phyloP scores from a whole-genome alignment of 2,113 vertebrate genomes.

The Gambusia holbrooki region DNA sequence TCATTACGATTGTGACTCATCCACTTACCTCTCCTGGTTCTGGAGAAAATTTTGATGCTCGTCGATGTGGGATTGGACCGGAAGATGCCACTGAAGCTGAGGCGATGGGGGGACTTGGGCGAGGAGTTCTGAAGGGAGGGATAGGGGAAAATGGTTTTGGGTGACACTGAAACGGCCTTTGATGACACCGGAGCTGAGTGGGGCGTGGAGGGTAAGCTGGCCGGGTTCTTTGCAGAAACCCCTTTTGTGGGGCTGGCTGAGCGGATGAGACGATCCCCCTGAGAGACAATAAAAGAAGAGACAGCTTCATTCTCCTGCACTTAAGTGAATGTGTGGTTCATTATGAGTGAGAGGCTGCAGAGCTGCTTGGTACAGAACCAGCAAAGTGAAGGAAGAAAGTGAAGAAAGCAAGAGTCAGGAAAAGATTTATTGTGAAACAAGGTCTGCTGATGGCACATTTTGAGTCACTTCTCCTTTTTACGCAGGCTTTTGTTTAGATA shows the following conservation, averaged over 20 bases:
- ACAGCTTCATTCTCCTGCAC: conserved; percentile 3
- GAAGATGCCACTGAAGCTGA: conserved; percentile 97
- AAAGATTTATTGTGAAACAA: conserved; percentile 41
- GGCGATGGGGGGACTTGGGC: conserved; percentile 92
- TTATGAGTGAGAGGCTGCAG: conserved; percentile 3
- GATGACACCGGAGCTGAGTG: conserved; percentile 85
- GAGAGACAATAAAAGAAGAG: conserved; percentile 35
- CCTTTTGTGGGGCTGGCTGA: conserved; percentile 85
- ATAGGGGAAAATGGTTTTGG: conserved; percentile 91
- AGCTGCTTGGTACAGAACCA: background rate
- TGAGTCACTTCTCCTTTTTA: conserved; percentile 52
- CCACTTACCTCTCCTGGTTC: conserved; percentile 92
- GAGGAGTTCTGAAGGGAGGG: conserved; percentile 86
- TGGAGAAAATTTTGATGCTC: conserved; percentile 94
- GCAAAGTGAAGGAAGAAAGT: background rate
- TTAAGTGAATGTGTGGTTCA: background rate
- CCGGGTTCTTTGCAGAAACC: conserved; percentile 79
- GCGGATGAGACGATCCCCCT: conserved; percentile 84
- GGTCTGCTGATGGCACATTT: conserved; percentile 11
- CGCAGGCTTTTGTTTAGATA: conserved; percentile 12
- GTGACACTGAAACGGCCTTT: conserved; percentile 85
- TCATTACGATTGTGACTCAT: background rate
- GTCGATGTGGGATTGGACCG: conserved; percentile 83
- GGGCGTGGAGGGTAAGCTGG: conserved; percentile 81
- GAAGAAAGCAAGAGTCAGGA: background rate